A percentile compares a stretch with the other conserved stretches of the same genome.
phyloP scores from a whole-genome alignment of 2,888 invertebrate species.

The Cephus pulcher region DNA sequence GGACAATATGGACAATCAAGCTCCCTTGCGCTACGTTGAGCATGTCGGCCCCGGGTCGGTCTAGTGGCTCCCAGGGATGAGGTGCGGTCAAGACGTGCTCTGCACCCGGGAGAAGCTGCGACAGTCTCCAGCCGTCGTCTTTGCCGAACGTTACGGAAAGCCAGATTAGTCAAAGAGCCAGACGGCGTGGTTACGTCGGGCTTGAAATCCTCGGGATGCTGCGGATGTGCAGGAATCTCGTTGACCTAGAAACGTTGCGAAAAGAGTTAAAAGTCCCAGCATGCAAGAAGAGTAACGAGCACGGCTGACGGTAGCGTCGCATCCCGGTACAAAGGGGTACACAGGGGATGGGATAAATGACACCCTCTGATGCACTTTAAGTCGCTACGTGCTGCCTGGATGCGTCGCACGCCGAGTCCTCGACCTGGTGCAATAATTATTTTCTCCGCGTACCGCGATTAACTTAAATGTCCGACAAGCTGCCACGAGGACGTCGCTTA shows the following conservation, averaged over 20 bases:
- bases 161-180: constrained; percentile 48
- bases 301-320: too few relatives aligned
- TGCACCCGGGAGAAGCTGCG: constrained; percentile 59
- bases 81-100: constrained; percentile 63
- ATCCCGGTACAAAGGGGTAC: too few relatives aligned
- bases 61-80: constrained; percentile 43
- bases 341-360: too few relatives aligned
- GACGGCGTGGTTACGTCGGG: background rate
- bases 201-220: background rate
- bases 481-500: constrained; percentile 10
- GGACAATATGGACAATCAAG: constrained; percentile 65
- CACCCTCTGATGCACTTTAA: too few relatives aligned
- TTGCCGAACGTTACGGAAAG: constrained; percentile 47
- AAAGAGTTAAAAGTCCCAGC: too few relatives aligned
- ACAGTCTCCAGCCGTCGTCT: constrained; percentile 54
- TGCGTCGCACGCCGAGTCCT: too few relatives aligned
- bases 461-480: constrained; percentile 42
- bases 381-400: too few relatives aligned
- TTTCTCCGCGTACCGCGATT: constrained; percentile 49
- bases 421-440: constrained; percentile 42
- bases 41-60: constrained; percentile 33
- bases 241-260: too few relatives aligned
- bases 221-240: too few relatives aligned
- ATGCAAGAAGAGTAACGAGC: too few relatives aligned
- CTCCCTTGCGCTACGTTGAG: constrained; percentile 57